Evolutionary conservation across 2,113 vertebrate species (phyloP).

Genomic region (Pterophyllum scalare): DNA sequence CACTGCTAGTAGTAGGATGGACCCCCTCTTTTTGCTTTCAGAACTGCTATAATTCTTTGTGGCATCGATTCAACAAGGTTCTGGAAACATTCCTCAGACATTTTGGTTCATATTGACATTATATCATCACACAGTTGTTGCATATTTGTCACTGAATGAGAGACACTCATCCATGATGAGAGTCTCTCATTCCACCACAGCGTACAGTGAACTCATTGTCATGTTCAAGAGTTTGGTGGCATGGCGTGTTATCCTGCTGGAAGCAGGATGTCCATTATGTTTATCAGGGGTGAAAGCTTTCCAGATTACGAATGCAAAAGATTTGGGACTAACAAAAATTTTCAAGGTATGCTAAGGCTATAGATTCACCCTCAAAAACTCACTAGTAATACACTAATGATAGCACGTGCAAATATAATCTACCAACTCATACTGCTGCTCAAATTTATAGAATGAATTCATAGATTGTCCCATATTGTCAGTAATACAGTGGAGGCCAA

Average conservation of each 20-base stretch:
- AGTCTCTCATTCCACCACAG: too few species aligned
- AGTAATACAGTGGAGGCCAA: slow-evolving; percentile 27
- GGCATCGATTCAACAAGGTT: neutral
- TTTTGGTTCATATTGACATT: neutral
- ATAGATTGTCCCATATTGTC: neutral
- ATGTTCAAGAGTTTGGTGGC: neutral
- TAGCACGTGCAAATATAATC: neutral
- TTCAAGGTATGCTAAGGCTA: too few species aligned
- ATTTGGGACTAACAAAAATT: too few species aligned
- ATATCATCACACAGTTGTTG: neutral
- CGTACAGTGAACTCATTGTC: neutral
- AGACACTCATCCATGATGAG: neutral
- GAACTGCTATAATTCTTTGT: neutral
- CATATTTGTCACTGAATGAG: too few species aligned
- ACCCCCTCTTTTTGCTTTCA: neutral
- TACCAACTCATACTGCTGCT: neutral
- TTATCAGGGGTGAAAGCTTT: too few species aligned
- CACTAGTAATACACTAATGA: neutral
- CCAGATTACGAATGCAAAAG: too few species aligned
- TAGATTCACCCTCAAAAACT: neutral
- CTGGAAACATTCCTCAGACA: neutral
- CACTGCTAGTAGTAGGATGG: too few species aligned
- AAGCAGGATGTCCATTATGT: neutral
- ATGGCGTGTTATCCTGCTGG: neutral
- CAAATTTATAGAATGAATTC: neutral